Base-by-base conservation (phyloP, 2,888 invertebrate species). In the Bombylius discolor region DNA sequence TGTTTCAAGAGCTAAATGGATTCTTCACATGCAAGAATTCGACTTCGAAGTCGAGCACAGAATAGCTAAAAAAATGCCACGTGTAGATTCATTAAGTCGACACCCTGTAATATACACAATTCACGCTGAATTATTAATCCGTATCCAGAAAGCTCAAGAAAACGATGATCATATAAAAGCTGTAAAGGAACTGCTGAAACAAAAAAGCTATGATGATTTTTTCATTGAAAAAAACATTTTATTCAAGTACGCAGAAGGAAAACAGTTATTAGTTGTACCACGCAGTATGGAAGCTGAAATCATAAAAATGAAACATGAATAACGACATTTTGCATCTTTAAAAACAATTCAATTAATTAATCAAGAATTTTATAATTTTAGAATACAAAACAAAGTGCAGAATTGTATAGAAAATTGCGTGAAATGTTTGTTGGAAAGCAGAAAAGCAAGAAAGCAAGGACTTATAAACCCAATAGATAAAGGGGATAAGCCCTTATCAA, bases 391-490 rank as follows among this genome's bases (percentile, higher is more conserved):
- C n/a, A 62, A 62, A 55, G 56, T 62, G 4, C 31, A 62, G 44
- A 51, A 52, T 23, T 45, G n/a, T 8, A 57, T 61, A 39, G 39
- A 42, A 3, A 62, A 55, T 49, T 58, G 53, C n/a, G 47, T 58
- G 6, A 42, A 45, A 23, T 56, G 46, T 47, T 13, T 56, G 7
- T 6, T 53, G 53, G n/a, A 68, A 67, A 58, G 48, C 50, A 60
- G 46, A 67, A 67, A 60, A n/a, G n/a, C n/a, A n/a, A n/a, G n/a
- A n/a, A n/a, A n/a, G n/a, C n/a, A n/a, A n/a, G 64, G 66, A 33
- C 61, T 59, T n/a, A 51, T 68, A n/a, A 55, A 64, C 52, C 60
- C 64, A 0, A 61, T 68, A 7, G 57, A 61, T 4, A 70, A 70
- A 58, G 66, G 64, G 12, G 63, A 62, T 9, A 34, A 42, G 4